Evolutionary conservation across 2,888 invertebrate genomes (phyloP), one percentile per base, ranked within the genome.

Genomic region (Heliothis peltigera): DNA sequence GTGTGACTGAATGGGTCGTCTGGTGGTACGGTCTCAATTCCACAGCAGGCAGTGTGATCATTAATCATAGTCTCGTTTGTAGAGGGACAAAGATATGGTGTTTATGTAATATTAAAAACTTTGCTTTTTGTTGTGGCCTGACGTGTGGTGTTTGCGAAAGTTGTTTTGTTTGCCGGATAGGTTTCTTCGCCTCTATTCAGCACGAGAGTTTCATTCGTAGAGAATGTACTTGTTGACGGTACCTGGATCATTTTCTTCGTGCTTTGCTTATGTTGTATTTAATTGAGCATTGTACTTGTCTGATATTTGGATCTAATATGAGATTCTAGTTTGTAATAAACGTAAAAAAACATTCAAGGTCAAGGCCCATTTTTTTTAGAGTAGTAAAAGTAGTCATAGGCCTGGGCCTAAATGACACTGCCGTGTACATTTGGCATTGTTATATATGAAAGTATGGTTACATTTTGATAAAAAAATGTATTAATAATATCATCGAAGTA

Each of bases 51-150:
- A 66, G 67, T 39, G 49, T 17, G 61, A 68, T 80, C 92, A 92
- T 94, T 88, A 92, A 93, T 94, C 93, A 90, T 59, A 68, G 75
- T 80, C 90, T 91, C 89, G 89, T 92, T 92, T 90, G 85, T 77
- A 76, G 86, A 90, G 91, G 89, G 88, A 87, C 88, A 84, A 84
- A 79, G 80, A 85, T 77, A 82, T 82, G 77, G 83, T 82, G 81
- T 86, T 77, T 75, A 71, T 77, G 83, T 80, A 82, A 80, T 80
- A 75, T 82, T 81, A 69, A 80, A n/a, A 73, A 72, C 58, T 73
- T 64, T n/a, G 69, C 58, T 67, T 55, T 76, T 77, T 72, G 42
- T 35, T n/a, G 54, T 52, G 44, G 22, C 21, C 25, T 22, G 47
- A 28, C 46, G 52, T 70, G 57, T 63, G 18, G 25, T 64, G 69